Percentiles rank a stretch among this genome's conserved stretches.
These are phyloP conservation scores for Xylota segnis DNA, from an alignment of 2,888 invertebrate species.

Conservation along the genomic window DNA sequence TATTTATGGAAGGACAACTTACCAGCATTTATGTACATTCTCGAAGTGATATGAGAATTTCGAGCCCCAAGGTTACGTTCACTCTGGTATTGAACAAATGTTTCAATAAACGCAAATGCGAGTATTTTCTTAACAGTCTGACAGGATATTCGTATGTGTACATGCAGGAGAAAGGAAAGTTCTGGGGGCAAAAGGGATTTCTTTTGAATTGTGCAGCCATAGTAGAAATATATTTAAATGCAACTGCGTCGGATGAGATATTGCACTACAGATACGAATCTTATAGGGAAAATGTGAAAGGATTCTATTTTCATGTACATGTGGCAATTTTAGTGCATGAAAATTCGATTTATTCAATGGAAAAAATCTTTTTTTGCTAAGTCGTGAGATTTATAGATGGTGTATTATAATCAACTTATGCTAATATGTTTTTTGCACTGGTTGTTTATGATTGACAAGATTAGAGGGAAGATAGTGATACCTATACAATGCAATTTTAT, in stretches of 20 bases:
- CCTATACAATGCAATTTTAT: no score
- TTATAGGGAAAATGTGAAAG: not conserved
- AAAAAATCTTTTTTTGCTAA: not conserved
- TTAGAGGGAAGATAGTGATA: no score
- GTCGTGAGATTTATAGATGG: not conserved
- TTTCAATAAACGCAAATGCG: slow-evolving; percentile 55
- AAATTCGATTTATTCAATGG: slow-evolving; percentile 15
- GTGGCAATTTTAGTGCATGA: not conserved
- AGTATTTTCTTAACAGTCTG: slow-evolving; percentile 39
- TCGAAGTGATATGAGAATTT: slow-evolving; percentile 20
- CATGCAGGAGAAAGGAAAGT: not conserved
- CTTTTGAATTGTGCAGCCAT: slow-evolving; percentile 17
- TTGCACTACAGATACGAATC: slow-evolving; percentile 13
- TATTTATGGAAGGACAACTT: slow-evolving; percentile 46
- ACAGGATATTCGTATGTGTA: slow-evolving; percentile 13
- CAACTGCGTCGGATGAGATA: slow-evolving; percentile 28
- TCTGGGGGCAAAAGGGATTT: slow-evolving; percentile 3
- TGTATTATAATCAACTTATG: not conserved
- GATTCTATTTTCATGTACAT: not conserved
- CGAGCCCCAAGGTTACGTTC: slow-evolving; percentile 26
- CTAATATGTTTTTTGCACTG: not conserved
- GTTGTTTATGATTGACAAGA: not conserved
- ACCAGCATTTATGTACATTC: not conserved
- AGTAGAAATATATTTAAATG: slow-evolving; percentile 26
- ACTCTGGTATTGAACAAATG: slow-evolving; percentile 35